Base-by-base conservation (phyloP, 2,888 invertebrate genomes). In the Dryocosmus kuriphilus region DNA sequence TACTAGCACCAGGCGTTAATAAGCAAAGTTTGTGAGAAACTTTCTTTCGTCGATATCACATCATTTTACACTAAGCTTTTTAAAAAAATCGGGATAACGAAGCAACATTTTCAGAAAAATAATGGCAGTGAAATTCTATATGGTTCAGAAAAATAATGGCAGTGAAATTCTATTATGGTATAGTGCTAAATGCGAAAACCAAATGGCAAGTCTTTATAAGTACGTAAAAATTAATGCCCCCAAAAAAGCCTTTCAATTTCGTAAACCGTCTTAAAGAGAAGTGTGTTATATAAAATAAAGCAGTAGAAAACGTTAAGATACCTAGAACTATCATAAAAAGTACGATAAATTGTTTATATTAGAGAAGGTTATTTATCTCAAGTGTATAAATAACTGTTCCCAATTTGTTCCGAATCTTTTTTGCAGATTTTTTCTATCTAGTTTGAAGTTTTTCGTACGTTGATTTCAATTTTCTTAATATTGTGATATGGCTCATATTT, bases 391-490 rank as follows among this genome's bases (percentile, higher is more conserved):
- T 27, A 41, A 51, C 71, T 71, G 30, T 46, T 51, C 46, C 30
- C 71, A 30, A 71, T 30, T 71, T 71, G 46, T 51, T n/a, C 5
- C 27, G n/a, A 30, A 46, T 51, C n/a, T 9, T 51, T 99, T 27
- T 67, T 27, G 24, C 14, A 57, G 24, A 57, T 57, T 46, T 46
- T 67, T 30, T 46, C 27, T 30, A 71, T 46, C 46, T 11, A 14
- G 3, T 30, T 71, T 9, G 4, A 27, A 71, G 27, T n/a, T 19
- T 30, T 71, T 30, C 27, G 24, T 46, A 67, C 14, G 5, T 65
- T 22, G 98, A n/a, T n/a, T n/a, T n/a, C n/a, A n/a, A n/a, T 65
- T 61, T 3, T 24, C 16, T 27, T 67, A 46, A 41, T 41, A 67
- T 19, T 14, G 11, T 46, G 46, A 67, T 46, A 46, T 51, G 67